Percentiles rank a stretch among this genome's conserved stretches.
Evolutionary conservation across 1,140 invertebrate species (phyloP).

Genomic region (Aphis gossypii): DNA sequence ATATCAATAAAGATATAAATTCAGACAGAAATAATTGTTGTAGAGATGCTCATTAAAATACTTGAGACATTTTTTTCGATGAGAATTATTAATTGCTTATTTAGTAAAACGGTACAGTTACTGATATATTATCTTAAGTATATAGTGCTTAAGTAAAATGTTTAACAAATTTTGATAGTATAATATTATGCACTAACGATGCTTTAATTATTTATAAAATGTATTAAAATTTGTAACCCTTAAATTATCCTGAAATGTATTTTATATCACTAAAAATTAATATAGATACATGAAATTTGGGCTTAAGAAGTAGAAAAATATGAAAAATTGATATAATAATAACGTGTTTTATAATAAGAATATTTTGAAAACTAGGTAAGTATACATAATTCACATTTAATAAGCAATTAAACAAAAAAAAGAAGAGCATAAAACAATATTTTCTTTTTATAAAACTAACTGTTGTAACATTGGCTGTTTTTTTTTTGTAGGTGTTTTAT

Average conservation of each 20-base stretch:
- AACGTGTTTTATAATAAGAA: not conserved
- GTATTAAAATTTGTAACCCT: not conserved
- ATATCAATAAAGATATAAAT: not conserved
- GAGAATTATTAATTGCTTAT: not conserved
- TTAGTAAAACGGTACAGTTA: not conserved
- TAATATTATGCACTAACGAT: not conserved
- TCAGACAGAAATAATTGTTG: not conserved
- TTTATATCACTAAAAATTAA: not conserved
- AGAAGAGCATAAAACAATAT: not conserved
- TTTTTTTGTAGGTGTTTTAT: not conserved
- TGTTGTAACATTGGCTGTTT: not conserved
- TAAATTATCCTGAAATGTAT: not conserved
- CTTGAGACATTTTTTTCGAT: not conserved
- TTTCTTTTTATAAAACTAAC: conserved; percentile 22
- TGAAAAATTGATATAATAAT: not conserved
- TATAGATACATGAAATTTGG: not conserved
- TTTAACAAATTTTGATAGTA: not conserved
- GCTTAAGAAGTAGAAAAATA: not conserved
- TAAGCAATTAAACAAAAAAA: conserved; percentile 9
- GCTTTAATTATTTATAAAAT: not conserved
- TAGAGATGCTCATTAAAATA: not conserved
- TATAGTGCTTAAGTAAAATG: not conserved
- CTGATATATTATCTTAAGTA: not conserved
- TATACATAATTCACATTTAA: not conserved
- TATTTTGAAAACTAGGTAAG: not conserved